Percentiles rank a stretch among this genome's conserved stretches.
These are phyloP conservation scores for Drosophila seguyi DNA, from an alignment of 1,140 invertebrate species.

Conservation along the genomic window DNA sequence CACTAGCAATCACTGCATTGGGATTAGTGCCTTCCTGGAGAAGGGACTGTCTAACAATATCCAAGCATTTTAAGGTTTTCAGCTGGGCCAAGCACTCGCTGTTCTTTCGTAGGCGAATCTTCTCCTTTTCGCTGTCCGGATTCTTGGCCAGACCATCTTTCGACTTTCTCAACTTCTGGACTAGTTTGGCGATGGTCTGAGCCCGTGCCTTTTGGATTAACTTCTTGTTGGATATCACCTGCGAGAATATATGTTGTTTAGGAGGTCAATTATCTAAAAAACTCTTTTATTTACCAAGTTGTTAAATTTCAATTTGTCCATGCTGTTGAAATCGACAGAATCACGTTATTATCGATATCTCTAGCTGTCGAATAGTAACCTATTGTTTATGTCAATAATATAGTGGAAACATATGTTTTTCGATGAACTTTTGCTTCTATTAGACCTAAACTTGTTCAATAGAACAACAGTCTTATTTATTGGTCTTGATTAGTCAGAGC, in stretches of 20 bases:
- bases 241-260: neutral
- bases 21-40: slow-evolving; percentile 59
- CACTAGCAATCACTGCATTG: slow-evolving; percentile 66
- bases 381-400: neutral
- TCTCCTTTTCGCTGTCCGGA: slow-evolving; percentile 53
- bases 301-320: slow-evolving; percentile 79
- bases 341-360: slow-evolving; percentile 4
- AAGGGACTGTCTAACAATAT: slow-evolving; percentile 58
- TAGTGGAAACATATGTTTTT: neutral
- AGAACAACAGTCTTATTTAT: too few relatives aligned
- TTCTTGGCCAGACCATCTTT: slow-evolving; percentile 61
- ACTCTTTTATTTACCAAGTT: slow-evolving; percentile 70
- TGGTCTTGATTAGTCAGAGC: too few relatives aligned
- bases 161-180: slow-evolving; percentile 75
- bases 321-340: slow-evolving; percentile 13
- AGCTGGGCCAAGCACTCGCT: slow-evolving; percentile 58
- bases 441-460: too few relatives aligned
- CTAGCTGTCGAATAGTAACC: neutral
- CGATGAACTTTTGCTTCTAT: too few relatives aligned
- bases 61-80: slow-evolving; percentile 55
- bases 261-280: neutral
- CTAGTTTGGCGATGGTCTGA: slow-evolving; percentile 75
- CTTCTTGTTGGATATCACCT: slow-evolving; percentile 80
- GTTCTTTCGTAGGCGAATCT: slow-evolving; percentile 57
- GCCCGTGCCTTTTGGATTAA: slow-evolving; percentile 65